Evolutionary conservation across 53 echinoderm and acorn worm species (phyloP).

Genomic region (Antedon mediterranea): DNA sequence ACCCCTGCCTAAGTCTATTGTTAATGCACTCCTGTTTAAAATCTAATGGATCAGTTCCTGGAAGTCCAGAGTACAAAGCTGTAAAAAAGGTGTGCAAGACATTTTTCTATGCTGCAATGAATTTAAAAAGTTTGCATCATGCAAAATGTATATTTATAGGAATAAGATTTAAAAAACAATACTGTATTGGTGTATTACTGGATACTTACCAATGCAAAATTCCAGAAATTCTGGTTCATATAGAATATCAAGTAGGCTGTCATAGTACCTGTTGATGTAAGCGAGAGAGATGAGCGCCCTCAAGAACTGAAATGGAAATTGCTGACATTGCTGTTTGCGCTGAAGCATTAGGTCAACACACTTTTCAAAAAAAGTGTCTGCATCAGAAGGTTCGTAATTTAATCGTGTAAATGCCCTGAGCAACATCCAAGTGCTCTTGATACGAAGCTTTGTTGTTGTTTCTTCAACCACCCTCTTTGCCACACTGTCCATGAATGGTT

Average conservation of each 20-base stretch:
- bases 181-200: no score
- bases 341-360: neutral
- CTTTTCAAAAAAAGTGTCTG: neutral
- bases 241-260: neutral
- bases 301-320: neutral
- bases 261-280: neutral
- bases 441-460: neutral
- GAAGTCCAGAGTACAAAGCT: no score
- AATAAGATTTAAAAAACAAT: no score
- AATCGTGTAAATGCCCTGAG: neutral
- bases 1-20: no score
- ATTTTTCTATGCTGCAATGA: no score
- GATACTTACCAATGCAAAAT: neutral
- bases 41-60: no score
- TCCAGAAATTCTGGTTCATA: neutral
- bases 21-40: no score
- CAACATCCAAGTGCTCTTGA: neutral
- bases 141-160: no score
- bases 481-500: conserved; percentile 44
- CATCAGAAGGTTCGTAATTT: neutral
- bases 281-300: neutral
- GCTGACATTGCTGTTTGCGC: neutral
- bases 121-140: no score
- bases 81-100: no score
- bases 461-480: conserved; percentile 2